Base-by-base conservation (phyloP, 37 sponge, comb jelly and placozoan genomes). In the Chondrilla cf. caribensis region DNA sequence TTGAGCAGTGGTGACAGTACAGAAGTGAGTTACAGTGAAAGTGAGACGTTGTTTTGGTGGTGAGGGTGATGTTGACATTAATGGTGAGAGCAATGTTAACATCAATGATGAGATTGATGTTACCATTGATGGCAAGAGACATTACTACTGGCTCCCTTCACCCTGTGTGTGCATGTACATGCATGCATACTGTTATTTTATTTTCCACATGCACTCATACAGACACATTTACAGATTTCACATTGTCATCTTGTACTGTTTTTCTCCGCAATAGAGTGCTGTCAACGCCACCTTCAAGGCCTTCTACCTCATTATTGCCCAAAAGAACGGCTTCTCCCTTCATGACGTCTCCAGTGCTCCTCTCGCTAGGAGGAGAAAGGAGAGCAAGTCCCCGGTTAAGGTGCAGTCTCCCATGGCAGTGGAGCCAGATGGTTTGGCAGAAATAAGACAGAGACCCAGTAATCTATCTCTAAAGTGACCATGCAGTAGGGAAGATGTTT, bases 231-330 rank as follows among this genome's bases (percentile, higher is more conserved):
- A 83, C 24, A 51, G 58, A 59, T 15, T 44, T 59, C 21, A 14
- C 41, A 1, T 6, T 42, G 2, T 38, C 14, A 19, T 40, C 68
- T 7, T 28, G 4, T 7, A 31, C 2, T 2, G 17, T 28, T 28
- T 24, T 38, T 7, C 78, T 47, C 57, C 35, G 11, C n/a, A n/a
- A 32, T 86, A 91, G 55, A 77, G 79, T 24, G 97, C 97, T 38
- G 82, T 96, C 32, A 89, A 91, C 24, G 87, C 86, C 22, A 93
- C 97, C 0, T 87, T 96, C 62, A 87, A 93, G 73, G 97, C 95
- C 38, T 96, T 91, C 85, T 78, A 89, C 67, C 70, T 84, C 32
- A 87, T 87, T 14, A 84, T 60, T 26, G 76, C 76, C 21, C 76
- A 73, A n/a, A 84, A 87, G 57, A 84, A 79, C 22, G 95, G 90